A percentile compares a stretch with the other conserved stretches of the same genome.
Conservation (phyloP, 2,113 vertebrate species). For the Conger conger region DNA sequence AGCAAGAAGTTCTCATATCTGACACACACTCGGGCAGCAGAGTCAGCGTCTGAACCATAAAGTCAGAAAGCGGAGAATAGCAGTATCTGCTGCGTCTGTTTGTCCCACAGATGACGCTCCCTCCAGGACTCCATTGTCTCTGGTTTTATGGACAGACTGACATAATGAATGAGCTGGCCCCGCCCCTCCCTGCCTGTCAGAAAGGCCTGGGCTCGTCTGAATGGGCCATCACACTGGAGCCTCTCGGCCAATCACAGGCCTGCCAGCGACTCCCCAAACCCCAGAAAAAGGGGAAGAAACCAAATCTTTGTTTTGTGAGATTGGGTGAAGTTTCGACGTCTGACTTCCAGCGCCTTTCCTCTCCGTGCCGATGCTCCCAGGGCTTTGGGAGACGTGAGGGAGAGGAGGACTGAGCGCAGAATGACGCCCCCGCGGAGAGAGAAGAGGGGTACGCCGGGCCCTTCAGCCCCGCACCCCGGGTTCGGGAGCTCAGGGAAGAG, state of each 20-base stretch:
- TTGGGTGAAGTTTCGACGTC: constrained; percentile 73
- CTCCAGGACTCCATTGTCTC: constrained; percentile 80
- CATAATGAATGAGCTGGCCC: constrained; percentile 86
- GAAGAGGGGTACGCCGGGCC: constrained; percentile 67
- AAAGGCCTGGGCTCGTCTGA: constrained; percentile 73
- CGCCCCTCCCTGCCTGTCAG: constrained; percentile 82
- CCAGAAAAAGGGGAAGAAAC: constrained; percentile 56
- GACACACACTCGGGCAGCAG: constrained; percentile 12
- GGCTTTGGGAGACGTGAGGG: background rate
- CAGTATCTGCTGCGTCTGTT: constrained; percentile 72
- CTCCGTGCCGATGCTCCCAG: no score
- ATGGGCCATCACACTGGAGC: constrained; percentile 67
- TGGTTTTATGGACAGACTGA: constrained; percentile 79
- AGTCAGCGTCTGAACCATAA: background rate
- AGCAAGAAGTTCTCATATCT: constrained; percentile 35
- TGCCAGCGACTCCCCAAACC: constrained; percentile 46
- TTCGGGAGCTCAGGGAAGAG: constrained; percentile 86
- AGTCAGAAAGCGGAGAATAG: constrained; percentile 45
- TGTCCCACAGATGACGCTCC: constrained; percentile 70
- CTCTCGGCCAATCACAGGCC: constrained; percentile 60
- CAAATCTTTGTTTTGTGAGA: constrained; percentile 66
- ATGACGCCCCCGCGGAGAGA: constrained; percentile 69
- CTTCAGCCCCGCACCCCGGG: constrained; percentile 69
- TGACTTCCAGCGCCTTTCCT: constrained; percentile 56
- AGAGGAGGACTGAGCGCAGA: constrained; percentile 37